Evolutionary conservation across 1,140 invertebrate genomes (phyloP), one percentile per base, ranked within the genome.

Genomic region (Rhagoletis pomonella): DNA sequence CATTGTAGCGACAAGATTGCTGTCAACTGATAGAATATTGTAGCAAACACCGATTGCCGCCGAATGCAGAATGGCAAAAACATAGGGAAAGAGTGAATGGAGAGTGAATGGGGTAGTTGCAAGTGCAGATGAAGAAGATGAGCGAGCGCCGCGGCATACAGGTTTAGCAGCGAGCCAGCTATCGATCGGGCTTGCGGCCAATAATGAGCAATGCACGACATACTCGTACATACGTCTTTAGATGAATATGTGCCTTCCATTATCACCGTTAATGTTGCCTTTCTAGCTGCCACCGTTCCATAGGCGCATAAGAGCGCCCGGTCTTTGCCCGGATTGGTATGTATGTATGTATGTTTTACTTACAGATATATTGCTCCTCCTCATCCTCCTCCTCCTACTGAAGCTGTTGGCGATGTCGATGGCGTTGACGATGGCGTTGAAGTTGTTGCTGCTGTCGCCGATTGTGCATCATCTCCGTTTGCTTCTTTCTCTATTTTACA

Each of bases 1-100:
- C 73, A 81, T 81, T 81, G 73, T 81, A 81, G 73, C 73, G 44
- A 81, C 73, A 81, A 81, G 73, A 81, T 81, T 81, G 44, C 73
- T 81, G 73, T 81, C 73, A 81, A 81, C 73, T 81, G 73, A 81
- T 81, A 81, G 73, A 81, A 81, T 81, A 81, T 81, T 55, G 44
- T 81, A 9, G 73, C 73, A 81, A 81, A 7, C 50, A 29, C 47
- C 47, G 10, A 55, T 81, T 81, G 73, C 73, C 69, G 69, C 42
- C 44, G 44, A 17, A 73, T 6, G 44, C 14, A 4, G 4, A 19
- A 17, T 6, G 44, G 12, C 39, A 42, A 67, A 42, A 29, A 29
- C 64, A 9, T 19, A 6, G 39, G 17, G 64, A n/a, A 10, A 19
- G 7, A 3, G 0, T 6, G 64, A 62, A n/a, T n/a, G 60, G 17